Base-by-base conservation (phyloP, 2,888 invertebrate species). In the Leptogaster cylindrica region DNA sequence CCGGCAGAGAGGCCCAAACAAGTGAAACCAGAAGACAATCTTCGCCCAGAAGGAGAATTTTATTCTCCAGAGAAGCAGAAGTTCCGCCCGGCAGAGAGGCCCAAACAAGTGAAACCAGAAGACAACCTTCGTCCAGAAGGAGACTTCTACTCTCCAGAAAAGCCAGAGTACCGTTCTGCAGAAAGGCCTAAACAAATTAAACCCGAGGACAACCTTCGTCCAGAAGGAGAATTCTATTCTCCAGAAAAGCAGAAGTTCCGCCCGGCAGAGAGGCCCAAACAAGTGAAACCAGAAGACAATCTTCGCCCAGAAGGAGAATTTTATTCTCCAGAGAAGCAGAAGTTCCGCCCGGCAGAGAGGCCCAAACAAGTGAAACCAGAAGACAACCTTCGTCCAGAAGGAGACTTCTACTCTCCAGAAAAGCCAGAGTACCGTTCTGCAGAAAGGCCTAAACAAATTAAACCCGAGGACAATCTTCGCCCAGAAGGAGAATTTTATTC, bases 51-150 rank as follows among this genome's bases (percentile, higher is more conserved):
- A 77, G 85, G 85, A 14, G 77, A 83, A 39, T 84, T 85, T 68
- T 83, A 83, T 70, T 74, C 72, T 1, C 79, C 80, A 20, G 78
- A 79, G 20, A 77, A 82, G 65, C 78, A 80, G 75, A 52, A 85
- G 84, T 73, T 86, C 85, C 87, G 83, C 74, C 85, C 79, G 70
- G 79, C 82, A 20, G 82, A 82, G 0, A 84, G 83, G 73, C 85
- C 84, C 10, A 85, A 87, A 75, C 82, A 72, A 82, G 76, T 80
- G 7, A 78, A 75, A 70, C 82, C 81, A 1, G 52, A 75, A 23
- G 86, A 87, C 73, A 86, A 88, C 75, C 72, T 87, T 0, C 78
- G 76, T 65, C 84, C 86, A 0, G 85, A 84, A 71, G 90, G 90
- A 2, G 84, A 85, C 0, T 84, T 85, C 71, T 82, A 84, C 61